Evolutionary conservation across 2,797 vertebrate species (phyloP), one percentile per base, ranked within the genome.

Genomic region (Gambelia wislizenii): DNA sequence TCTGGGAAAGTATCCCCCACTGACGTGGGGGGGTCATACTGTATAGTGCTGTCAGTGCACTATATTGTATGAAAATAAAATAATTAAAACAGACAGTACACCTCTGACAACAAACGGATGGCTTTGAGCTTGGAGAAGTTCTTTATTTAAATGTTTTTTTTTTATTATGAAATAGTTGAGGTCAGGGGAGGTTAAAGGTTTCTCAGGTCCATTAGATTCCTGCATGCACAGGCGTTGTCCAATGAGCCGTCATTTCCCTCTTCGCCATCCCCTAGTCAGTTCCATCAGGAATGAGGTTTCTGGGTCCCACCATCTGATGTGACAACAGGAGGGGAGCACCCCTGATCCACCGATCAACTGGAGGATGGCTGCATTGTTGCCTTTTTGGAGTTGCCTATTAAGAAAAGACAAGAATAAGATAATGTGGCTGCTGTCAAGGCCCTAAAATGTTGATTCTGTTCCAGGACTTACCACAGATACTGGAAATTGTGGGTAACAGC

Each of bases 61-160:
- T n/a, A n/a, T n/a, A n/a, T n/a, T n/a, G n/a, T 59, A 59, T 5
- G 6, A 59, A 59, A 59, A 25, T 22, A 22, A 5, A 22, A 22
- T 6, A 20, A 59, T 59, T 22, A 59, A 59, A 59, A 59, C 16
- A 14, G 52, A 54, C 52, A 54, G 52, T 54, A 64, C 7, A 30
- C 30, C 56, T 54, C 20, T n/a, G 13, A 69, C 18, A 33, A 36
- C 20, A 33, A 36, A 44, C 10, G 25, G 6, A 9, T 84, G 27
- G 42, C 42, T 52, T 27, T 25, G 49, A 49, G 64, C 3, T 22
- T n/a, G 2, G 44, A 70, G 22, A 27, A 2, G 3, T 84, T 76
- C 47, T 86, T 89, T 89, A 89, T 86, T 89, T n/a, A 27, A 76
- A 42, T 16, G 13, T 3, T 72, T 72, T 87, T n/a, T 87, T 16